Evolutionary conservation across 30 jellyfish, hydroid and myxozoan species (phyloP).

Genomic region (Cassiopea xamachana): DNA sequence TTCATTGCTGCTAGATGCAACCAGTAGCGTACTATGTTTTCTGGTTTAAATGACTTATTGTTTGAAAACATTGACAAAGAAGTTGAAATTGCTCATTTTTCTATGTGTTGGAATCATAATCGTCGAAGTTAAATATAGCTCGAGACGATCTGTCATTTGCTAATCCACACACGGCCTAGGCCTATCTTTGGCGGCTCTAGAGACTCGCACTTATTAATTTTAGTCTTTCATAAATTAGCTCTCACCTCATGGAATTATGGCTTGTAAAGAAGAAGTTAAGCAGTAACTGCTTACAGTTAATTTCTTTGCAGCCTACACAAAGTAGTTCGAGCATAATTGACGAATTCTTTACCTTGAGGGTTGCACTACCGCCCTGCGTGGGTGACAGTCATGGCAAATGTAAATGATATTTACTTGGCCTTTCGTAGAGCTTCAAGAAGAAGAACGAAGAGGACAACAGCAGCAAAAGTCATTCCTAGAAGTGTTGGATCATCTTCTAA

Average conservation of each 20-base stretch:
- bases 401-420: neutral
- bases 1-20: no score
- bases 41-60: neutral
- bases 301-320: conserved; percentile 17
- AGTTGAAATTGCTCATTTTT: neutral
- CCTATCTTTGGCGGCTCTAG: neutral
- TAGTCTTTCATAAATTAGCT: neutral
- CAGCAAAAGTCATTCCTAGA: neutral
- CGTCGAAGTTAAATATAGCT: neutral
- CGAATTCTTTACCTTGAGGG: conserved; percentile 17
- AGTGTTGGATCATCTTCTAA: neutral
- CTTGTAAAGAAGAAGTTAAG: neutral
- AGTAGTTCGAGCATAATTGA: conserved; percentile 2
- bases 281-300: conserved; percentile 3
- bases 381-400: neutral
- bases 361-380: conserved; percentile 18
- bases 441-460: neutral
- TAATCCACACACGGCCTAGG: neutral
- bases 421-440: neutral
- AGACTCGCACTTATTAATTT: neutral
- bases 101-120: neutral
- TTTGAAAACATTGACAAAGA: neutral
- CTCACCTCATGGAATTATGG: neutral
- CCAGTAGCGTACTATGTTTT: no score
- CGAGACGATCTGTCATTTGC: neutral